phyloP scores from a whole-genome alignment of 2,888 invertebrate species.

The Augochlorella aurata region DNA sequence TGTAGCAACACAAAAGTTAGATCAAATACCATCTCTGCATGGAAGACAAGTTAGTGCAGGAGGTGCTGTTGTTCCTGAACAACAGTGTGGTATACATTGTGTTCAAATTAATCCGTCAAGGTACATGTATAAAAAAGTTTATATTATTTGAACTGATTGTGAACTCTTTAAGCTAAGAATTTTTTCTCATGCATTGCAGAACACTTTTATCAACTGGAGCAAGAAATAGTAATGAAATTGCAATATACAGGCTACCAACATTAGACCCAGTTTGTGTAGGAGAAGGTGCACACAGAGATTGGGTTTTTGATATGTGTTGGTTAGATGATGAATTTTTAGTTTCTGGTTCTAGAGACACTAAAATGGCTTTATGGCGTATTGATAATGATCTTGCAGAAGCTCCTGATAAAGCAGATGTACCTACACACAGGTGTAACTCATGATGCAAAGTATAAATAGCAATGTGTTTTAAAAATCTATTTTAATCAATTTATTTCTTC shows the following conservation, averaged over 20 bases:
- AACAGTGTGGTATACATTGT: slow-evolving; percentile 95
- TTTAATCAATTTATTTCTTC: slow-evolving; percentile 14
- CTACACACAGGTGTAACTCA: slow-evolving; percentile 80
- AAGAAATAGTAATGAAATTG: slow-evolving; percentile 95
- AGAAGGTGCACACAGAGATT: slow-evolving; percentile 94
- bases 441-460: slow-evolving; percentile 1
- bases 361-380: slow-evolving; percentile 94
- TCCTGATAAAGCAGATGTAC: slow-evolving; percentile 82
- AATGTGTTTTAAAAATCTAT: slow-evolving; percentile 3
- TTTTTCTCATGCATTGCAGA: slow-evolving; percentile 76
- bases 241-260: slow-evolving; percentile 95
- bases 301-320: slow-evolving; percentile 97
- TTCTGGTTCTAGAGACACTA: slow-evolving; percentile 95
- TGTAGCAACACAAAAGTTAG: slow-evolving; percentile 92
- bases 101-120: slow-evolving; percentile 95
- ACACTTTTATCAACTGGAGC: slow-evolving; percentile 96
- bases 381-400: slow-evolving; percentile 82
- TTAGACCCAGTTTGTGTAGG: slow-evolving; percentile 97
- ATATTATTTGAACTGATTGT: background rate
- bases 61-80: slow-evolving; percentile 84
- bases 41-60: slow-evolving; percentile 84
- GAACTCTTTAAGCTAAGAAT: background rate
- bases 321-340: slow-evolving; percentile 97
- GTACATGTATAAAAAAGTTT: slow-evolving; percentile 56
- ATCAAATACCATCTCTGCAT: slow-evolving; percentile 93